These are phyloP conservation scores for Barypeithes pellucidus DNA, from an alignment of 2,888 invertebrate species.

Conservation along the genomic window DNA sequence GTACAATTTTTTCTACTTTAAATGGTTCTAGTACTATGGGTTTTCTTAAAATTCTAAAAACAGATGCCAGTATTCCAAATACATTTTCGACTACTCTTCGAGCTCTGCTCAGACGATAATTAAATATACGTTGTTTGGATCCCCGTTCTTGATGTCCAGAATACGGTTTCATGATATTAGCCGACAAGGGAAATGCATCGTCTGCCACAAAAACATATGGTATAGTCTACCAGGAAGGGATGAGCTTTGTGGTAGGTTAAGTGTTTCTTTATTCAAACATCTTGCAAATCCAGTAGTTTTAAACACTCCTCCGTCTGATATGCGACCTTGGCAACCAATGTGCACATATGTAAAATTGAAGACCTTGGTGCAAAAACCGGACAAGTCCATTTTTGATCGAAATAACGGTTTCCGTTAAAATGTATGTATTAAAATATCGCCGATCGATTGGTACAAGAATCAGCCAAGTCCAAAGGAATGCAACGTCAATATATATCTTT, in stretches of 20 bases:
- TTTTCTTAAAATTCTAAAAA: constrained; percentile 19
- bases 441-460: too few species aligned
- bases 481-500: too few species aligned
- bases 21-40: constrained; percentile 3
- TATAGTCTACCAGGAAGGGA: constrained; percentile 31
- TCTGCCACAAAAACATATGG: constrained; percentile 51
- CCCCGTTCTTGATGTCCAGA: constrained; percentile 20
- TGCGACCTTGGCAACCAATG: constrained; percentile 61
- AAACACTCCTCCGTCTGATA: constrained; percentile 63
- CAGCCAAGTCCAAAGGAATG: too few species aligned
- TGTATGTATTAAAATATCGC: too few species aligned
- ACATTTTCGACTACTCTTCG: constrained; percentile 21
- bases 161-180: constrained; percentile 37
- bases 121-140: constrained; percentile 19
- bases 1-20: constrained; percentile 17
- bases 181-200: constrained; percentile 43
- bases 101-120: constrained; percentile 21
- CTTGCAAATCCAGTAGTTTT: constrained; percentile 40
- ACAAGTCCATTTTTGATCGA: too few species aligned
- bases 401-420: too few species aligned
- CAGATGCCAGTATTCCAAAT: constrained; percentile 21
- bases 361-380: too few species aligned
- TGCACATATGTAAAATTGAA: constrained; percentile 63
- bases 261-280: too few species aligned
- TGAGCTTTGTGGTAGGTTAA: constrained; percentile 10